phyloP scores from a whole-genome alignment of 2,888 invertebrate genomes.

The Tethea ocularis region DNA sequence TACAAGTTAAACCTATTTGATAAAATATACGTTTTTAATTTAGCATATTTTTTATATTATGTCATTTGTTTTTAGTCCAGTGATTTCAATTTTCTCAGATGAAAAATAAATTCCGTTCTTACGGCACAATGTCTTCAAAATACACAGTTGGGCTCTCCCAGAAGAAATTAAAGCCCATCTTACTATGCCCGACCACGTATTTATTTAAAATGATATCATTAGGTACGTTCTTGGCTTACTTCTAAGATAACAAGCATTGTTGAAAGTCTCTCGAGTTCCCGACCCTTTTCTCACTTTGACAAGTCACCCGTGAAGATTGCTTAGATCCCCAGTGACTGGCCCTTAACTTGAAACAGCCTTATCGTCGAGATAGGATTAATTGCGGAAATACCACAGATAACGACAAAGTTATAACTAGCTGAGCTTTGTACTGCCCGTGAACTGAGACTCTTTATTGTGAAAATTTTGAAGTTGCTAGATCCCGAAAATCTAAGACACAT shows the following conservation, averaged over 20 bases:
- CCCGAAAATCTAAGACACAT: neutral
- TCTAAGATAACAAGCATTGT: constrained; percentile 83
- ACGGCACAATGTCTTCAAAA: neutral
- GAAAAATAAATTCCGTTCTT: neutral
- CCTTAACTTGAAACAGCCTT: constrained; percentile 81
- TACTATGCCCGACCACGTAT: constrained; percentile 46
- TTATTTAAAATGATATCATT: constrained; percentile 80
- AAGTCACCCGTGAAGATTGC: constrained; percentile 83
- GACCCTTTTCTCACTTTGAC: constrained; percentile 82
- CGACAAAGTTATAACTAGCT: constrained; percentile 72
- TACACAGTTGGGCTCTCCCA: neutral
- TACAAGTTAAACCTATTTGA: neutral
- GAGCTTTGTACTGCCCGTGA: constrained; percentile 46
- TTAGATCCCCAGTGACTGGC: constrained; percentile 79
- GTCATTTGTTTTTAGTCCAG: neutral
- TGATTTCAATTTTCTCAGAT: neutral
- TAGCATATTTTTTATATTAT: neutral
- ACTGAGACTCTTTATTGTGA: constrained; percentile 33
- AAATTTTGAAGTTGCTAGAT: neutral
- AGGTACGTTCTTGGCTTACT: constrained; percentile 75
- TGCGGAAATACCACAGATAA: constrained; percentile 80
- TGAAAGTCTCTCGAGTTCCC: constrained; percentile 80
- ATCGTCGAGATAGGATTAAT: constrained; percentile 80
- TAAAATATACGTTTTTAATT: neutral
- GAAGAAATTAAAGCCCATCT: constrained; percentile 27